A percentile compares a stretch with the other conserved stretches of the same genome.
These are phyloP conservation scores for Phorcus lineatus DNA, from an alignment of 2,888 invertebrate species.

Conservation along the genomic window DNA sequence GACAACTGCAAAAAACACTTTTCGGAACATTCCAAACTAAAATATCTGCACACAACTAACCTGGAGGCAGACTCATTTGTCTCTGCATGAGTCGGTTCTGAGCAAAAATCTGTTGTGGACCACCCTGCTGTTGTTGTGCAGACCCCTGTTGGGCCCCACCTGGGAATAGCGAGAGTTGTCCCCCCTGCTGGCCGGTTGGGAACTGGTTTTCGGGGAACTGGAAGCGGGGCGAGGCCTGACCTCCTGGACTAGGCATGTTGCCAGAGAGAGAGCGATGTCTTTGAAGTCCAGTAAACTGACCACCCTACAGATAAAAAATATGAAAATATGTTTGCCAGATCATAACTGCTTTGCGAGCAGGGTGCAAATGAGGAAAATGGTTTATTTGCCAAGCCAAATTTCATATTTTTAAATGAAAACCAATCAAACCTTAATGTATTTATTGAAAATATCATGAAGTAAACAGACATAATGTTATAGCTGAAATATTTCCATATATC, in stretches of 20 bases:
- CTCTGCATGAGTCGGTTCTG: slow-evolving; percentile 61
- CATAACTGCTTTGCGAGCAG: too few species aligned
- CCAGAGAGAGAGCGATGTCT: slow-evolving; percentile 64
- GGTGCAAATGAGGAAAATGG: too few species aligned
- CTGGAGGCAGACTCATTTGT: slow-evolving; percentile 60
- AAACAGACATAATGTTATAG: too few species aligned
- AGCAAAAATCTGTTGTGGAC: slow-evolving; percentile 78
- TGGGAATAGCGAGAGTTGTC: slow-evolving; percentile 1
- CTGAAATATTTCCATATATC: too few species aligned
- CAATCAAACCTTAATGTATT: too few species aligned
- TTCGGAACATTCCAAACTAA: too few species aligned
- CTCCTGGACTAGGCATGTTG: slow-evolving; percentile 51
- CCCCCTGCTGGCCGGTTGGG: slow-evolving; percentile 30
- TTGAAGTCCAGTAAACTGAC: slow-evolving; percentile 44
- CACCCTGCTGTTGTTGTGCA: slow-evolving; percentile 69
- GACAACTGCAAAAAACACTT: too few species aligned
- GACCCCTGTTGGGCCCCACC: slow-evolving; percentile 27
- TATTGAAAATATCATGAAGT: too few species aligned
- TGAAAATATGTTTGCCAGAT: too few species aligned
- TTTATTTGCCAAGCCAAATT: too few species aligned
- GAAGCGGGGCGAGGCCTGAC: slow-evolving; percentile 51
- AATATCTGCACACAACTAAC: slow-evolving; percentile 32
- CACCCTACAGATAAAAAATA: slow-evolving; percentile 23
- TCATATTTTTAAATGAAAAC: too few species aligned
- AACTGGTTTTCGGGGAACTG: slow-evolving; percentile 62